Evolutionary conservation across 2,113 vertebrate genomes (phyloP), one percentile per base, ranked within the genome.

Genomic region (Eurypyga helias): DNA sequence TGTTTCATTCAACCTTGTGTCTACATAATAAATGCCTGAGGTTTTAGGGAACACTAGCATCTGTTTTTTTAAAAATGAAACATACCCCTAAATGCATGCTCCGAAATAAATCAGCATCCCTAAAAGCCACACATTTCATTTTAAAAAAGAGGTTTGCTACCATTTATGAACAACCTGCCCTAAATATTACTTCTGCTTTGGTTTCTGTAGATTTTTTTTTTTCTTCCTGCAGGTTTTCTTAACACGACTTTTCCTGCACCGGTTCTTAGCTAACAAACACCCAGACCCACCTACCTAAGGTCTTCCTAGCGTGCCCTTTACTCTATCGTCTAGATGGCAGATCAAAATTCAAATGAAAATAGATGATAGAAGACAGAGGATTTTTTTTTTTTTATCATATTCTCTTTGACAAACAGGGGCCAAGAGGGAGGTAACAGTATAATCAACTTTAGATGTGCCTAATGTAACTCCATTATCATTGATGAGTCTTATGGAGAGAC

Each of bases 381-480:
- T 13, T 46, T 49, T 77, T 46, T 92, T 77, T 87, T 72, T 89
- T 85, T 64, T 48, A 73, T 75, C 38, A 29, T 85, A 83, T 73
- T 95, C 54, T 93, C 80, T 95, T 83, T 95, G 83, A 97, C 58
- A 82, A 96, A 93, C 66, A 87, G 51, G 64, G 73, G 70, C 81
- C 73, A 84, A 89, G 80, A 95, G 52, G 46, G 65, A 95, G 54
- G 83, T 89, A 95, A 76, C 91, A 49, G 49, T 85, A 83, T 94
- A 96, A 97, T 95, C 93, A 94, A 92, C 87, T 96, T 97, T 92
- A 85, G 94, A 94, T 93, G 89, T 95, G 96, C 89, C 94, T 96
- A 96, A 95, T 95, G 90, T 94, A 96, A 95, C 91, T 97, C 89
- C 89, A 91, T 97, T 97, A 96, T 91, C 95, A 94, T 95, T 93